A percentile compares a stretch with the other conserved stretches of the same genome.
phyloP scores from a whole-genome alignment of 2,888 invertebrate species.

The Yponomeuta malinellus region DNA sequence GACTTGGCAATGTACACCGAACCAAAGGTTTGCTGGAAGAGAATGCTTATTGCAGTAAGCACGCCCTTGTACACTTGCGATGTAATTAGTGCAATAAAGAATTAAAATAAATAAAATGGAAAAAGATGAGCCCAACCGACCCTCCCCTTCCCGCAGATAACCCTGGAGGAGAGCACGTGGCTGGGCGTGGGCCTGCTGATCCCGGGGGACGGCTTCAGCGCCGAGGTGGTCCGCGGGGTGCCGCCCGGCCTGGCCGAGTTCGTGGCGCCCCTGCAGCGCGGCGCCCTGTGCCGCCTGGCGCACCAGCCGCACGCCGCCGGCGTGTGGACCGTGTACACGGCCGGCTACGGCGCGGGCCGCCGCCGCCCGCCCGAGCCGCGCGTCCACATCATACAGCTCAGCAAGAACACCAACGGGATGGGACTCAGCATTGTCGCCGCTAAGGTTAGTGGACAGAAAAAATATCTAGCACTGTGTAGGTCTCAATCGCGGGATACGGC shows the following conservation, averaged over 20 bases:
- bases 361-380: conserved; percentile 80
- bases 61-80: no score
- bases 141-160: conserved; percentile 56
- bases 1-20: no score
- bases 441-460: conserved; percentile 76
- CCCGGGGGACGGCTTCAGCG: conserved; percentile 98
- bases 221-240: conserved; percentile 95
- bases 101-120: no score
- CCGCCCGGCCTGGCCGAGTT: conserved; percentile 95
- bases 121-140: neutral
- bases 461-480: no score
- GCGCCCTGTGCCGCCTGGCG: conserved; percentile 91
- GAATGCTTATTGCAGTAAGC: no score
- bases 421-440: conserved; percentile 99
- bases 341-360: conserved; percentile 77
- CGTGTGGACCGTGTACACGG: conserved; percentile 97
- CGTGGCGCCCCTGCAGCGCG: conserved; percentile 86
- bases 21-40: no score
- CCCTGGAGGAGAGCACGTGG: conserved; percentile 93
- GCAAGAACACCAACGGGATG: conserved; percentile 97
- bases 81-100: no score
- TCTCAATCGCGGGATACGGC: conserved; percentile 77
- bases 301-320: conserved; percentile 94
- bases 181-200: conserved; percentile 93
- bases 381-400: conserved; percentile 89